Evolutionary conservation across 2,888 invertebrate genomes (phyloP), one percentile per base, ranked within the genome.

Genomic region (Plusia festucae): DNA sequence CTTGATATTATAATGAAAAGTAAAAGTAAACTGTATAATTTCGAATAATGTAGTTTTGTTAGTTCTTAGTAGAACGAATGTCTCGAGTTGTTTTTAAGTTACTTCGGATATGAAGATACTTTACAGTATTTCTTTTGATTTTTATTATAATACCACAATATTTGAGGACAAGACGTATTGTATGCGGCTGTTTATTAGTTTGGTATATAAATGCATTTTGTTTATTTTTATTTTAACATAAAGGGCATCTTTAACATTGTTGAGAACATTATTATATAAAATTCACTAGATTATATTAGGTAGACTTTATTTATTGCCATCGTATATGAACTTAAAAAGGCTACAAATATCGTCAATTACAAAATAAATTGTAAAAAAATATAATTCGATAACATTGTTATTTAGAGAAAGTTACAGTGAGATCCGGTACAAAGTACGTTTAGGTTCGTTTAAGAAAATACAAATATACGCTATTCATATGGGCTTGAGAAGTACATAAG

Each of bases 301-400:
- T 49, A 49, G 11, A 49, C 11, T 18, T n/a, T 49, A 18, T 49
- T 49, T 18, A 49, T 9, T 18, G 46, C 46, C 18, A 49, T 46
- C 6, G 18, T 46, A n/a, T 24, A 46, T 16, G 18, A 49, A 55
- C n/a, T 40, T 30, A 53, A 55, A 44, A 51, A 49, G 55, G n/a
- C 30, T 60, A 57, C 30, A 69, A 73, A 65, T 53, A 22, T 60
- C 56, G 77, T 77, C 73, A 76, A 79, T 77, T 77, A 79, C 57
- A 64, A 56, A 63, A 59, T 34, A 15, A 15, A 34, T 34, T 34
- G 34, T 40, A 40, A n/a, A 15, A 40, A 40, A 40, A n/a, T 40
- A 40, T 5, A 7, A 40, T 30, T 30, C 30, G 9, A 30, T 9
- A 30, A 9, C 30, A 40, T n/a, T 6, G 7, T 40, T 40, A n/a